These are phyloP conservation scores for Seriola dumerili DNA, from an alignment of 2,113 vertebrate species.

Conservation along the genomic window DNA sequence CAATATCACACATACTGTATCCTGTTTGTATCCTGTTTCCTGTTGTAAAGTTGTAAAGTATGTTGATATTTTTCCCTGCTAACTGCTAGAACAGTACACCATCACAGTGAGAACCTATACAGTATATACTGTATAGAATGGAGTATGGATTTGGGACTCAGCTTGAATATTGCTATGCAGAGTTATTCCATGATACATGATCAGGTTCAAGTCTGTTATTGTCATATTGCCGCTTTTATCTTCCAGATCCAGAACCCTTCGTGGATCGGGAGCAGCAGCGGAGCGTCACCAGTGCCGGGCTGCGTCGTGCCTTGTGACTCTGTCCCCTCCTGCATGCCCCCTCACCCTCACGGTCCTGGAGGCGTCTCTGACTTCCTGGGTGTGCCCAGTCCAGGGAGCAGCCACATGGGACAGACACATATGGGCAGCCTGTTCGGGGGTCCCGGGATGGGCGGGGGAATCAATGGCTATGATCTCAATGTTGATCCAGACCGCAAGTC, in stretches of 20 bases:
- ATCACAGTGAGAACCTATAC: neutral
- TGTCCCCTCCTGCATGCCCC: slow-evolving; percentile 94
- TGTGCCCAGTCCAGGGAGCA: slow-evolving; percentile 86
- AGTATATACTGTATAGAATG: neutral
- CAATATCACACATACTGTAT: neutral
- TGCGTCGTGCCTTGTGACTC: slow-evolving; percentile 95
- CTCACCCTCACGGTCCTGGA: slow-evolving; percentile 89
- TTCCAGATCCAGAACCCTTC: slow-evolving; percentile 95
- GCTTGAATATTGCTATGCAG: neutral
- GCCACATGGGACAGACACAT: slow-evolving; percentile 95
- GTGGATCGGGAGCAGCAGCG: slow-evolving; percentile 91
- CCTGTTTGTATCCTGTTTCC: neutral
- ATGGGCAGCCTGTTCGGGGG: slow-evolving; percentile 93
- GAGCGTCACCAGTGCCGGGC: slow-evolving; percentile 91
- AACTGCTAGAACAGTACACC: neutral
- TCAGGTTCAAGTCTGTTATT: neutral
- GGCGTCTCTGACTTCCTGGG: slow-evolving; percentile 93
- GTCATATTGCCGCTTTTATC: neutral
- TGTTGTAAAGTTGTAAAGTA: neutral
- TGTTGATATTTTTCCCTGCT: neutral
- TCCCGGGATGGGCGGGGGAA: slow-evolving; percentile 87
- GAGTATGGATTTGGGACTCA: neutral
- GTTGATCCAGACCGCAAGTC: slow-evolving; percentile 96
- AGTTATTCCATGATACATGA: neutral
- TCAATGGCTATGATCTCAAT: slow-evolving; percentile 95